A percentile compares a stretch with the other conserved stretches of the same genome.
Conservation (phyloP, 30 jellyfish, hydroid and myxozoan species). For the Hydractinia symbiolongicarpus region DNA sequence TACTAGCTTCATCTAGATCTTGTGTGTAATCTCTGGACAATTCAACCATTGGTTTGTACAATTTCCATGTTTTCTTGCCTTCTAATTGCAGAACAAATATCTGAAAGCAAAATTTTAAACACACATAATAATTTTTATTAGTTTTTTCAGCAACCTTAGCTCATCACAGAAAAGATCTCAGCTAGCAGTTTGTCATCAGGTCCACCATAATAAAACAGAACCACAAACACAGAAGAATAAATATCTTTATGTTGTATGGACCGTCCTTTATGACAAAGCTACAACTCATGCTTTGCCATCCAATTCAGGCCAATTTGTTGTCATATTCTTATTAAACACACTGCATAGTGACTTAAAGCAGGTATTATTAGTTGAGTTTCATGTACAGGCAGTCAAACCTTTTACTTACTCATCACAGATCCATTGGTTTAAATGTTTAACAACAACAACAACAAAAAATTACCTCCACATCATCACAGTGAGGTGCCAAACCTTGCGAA, state of each 20-base stretch:
- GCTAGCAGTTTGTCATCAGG: too few species aligned
- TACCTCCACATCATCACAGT: constrained; percentile 88
- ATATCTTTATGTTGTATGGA: too few species aligned
- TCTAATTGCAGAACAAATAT: constrained; percentile 79
- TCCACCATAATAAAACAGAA: too few species aligned
- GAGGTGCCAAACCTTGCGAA: constrained; percentile 84
- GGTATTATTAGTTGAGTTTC: background rate
- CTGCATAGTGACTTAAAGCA: background rate
- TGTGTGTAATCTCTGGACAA: constrained; percentile 63
- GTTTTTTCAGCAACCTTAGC: too few species aligned
- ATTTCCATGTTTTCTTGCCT: constrained; percentile 77
- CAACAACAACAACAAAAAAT: background rate
- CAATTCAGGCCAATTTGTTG: background rate
- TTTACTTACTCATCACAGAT: background rate
- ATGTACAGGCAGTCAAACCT: background rate
- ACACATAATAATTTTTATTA: too few species aligned
- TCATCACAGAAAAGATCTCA: too few species aligned
- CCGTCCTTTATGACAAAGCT: too few species aligned
- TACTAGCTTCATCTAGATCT: constrained; percentile 44
- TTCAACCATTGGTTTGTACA: constrained; percentile 76
- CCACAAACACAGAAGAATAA: too few species aligned
- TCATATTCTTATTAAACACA: background rate
- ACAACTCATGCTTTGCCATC: too few species aligned
- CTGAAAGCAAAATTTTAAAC: constrained; percentile 28
- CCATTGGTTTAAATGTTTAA: background rate